phyloP scores from a whole-genome alignment of 2,113 vertebrate genomes.

The Archilochus colubris region DNA sequence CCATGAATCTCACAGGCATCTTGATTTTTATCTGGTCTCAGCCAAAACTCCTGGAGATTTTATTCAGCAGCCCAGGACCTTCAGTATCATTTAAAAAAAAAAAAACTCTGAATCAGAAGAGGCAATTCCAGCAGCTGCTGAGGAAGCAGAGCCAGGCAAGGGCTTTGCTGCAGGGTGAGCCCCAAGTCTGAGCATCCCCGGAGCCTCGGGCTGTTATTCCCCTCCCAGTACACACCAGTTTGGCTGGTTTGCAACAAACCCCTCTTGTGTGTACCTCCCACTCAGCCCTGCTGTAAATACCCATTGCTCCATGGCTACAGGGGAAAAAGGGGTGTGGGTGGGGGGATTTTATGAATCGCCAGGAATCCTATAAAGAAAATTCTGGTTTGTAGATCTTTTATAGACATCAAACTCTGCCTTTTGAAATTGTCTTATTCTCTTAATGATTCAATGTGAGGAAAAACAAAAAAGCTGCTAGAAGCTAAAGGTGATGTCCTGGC shows the following conservation, averaged over 20 bases:
- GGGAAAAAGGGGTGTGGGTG: not conserved
- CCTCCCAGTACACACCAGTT: not conserved
- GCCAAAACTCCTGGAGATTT: not conserved
- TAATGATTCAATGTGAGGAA: not conserved
- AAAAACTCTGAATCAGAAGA: not conserved
- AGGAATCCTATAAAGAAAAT: constrained; percentile 6
- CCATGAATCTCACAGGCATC: constrained; percentile 1
- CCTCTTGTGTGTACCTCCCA: not conserved
- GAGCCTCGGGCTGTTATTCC: not conserved
- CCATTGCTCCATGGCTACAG: not conserved
- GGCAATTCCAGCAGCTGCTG: not conserved
- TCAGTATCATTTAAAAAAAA: not conserved
- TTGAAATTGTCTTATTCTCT: not conserved
- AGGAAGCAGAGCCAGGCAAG: not conserved
- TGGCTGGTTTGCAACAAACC: not conserved
- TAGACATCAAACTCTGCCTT: not conserved
- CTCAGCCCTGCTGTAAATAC: not conserved
- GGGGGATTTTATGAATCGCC: not conserved
- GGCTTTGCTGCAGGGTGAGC: not conserved
- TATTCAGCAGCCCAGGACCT: not conserved
- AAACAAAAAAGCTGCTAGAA: not conserved
- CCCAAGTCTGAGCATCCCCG: not conserved
- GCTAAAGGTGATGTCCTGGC: not conserved
- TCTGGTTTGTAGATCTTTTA: constrained; percentile 27
- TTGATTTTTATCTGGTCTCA: not conserved